Evolutionary conservation across 2,113 vertebrate genomes (phyloP).

Genomic region (Cochlearius cochlearius): DNA sequence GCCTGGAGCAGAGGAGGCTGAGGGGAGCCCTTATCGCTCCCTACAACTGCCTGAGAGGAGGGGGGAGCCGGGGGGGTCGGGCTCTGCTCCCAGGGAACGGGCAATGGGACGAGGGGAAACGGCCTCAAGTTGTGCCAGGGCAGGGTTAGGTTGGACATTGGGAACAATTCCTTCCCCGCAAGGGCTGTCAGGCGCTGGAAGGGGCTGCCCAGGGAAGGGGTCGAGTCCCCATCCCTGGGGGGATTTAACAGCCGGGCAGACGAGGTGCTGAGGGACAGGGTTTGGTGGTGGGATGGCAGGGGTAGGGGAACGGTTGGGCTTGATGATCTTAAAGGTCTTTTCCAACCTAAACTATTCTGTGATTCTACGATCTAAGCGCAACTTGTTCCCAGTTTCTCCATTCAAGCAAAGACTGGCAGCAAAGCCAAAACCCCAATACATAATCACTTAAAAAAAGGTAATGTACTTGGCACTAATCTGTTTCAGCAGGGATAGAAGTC

Average conservation of each 20-base stretch:
- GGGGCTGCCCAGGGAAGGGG: not conserved
- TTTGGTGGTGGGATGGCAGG: not conserved
- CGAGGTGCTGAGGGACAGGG: accelerated
- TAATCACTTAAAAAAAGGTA: constrained; percentile 5
- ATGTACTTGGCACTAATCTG: not conserved
- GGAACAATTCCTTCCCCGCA: too few relatives aligned
- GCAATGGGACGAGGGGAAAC: too few relatives aligned
- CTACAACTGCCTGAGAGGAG: not conserved
- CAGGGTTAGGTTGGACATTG: too few relatives aligned
- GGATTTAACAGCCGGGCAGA: not conserved
- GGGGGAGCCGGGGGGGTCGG: too few relatives aligned
- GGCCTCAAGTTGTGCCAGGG: too few relatives aligned
- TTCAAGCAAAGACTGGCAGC: constrained; percentile 8
- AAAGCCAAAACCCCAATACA: constrained; percentile 27
- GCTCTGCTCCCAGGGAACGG: too few relatives aligned
- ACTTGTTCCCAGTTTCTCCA: constrained; percentile 16
- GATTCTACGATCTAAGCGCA: not conserved
- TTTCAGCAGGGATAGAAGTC: not conserved
- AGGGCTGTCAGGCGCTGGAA: not conserved
- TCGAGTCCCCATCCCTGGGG: not conserved
- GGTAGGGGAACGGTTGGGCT: not conserved
- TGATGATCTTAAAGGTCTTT: not conserved
- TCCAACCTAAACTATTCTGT: not conserved
- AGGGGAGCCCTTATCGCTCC: not conserved
- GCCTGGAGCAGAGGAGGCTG: not conserved